These are phyloP conservation scores for Phalacrocorax carbo DNA, from an alignment of 2,113 vertebrate genomes.

Conservation along the genomic window DNA sequence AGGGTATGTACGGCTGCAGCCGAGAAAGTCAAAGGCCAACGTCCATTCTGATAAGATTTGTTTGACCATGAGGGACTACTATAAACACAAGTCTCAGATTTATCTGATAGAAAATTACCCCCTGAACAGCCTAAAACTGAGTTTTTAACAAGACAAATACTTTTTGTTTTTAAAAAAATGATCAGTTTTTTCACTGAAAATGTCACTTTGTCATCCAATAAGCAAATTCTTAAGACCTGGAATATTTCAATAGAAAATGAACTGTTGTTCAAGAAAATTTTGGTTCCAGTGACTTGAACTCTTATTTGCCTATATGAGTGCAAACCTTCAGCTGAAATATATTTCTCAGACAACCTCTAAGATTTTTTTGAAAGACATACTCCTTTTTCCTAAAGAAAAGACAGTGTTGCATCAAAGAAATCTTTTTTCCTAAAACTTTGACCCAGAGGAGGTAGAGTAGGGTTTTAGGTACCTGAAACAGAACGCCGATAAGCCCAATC, in stretches of 20 bases:
- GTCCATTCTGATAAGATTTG: background rate
- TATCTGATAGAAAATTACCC: background rate
- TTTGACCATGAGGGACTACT: background rate
- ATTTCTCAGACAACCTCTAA: background rate
- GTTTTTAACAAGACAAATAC: background rate
- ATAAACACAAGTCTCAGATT: background rate
- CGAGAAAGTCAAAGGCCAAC: background rate
- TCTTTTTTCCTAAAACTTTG: background rate
- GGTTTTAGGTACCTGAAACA: background rate
- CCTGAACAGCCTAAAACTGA: background rate
- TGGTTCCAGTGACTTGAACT: background rate
- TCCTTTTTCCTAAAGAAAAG: background rate
- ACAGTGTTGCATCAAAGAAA: background rate
- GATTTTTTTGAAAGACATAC: background rate
- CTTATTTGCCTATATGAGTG: background rate
- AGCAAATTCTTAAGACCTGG: background rate
- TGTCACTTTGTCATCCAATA: background rate
- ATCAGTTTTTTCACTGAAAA: background rate
- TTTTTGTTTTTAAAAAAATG: background rate
- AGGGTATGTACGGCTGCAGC: background rate
- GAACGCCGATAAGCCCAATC: background rate
- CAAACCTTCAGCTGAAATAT: background rate
- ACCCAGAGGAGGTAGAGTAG: background rate
- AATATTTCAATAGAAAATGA: background rate
- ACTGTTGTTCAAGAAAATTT: background rate